Evolutionary conservation across 1,140 invertebrate genomes (phyloP).

Genomic region (Goniozus legneri): DNA sequence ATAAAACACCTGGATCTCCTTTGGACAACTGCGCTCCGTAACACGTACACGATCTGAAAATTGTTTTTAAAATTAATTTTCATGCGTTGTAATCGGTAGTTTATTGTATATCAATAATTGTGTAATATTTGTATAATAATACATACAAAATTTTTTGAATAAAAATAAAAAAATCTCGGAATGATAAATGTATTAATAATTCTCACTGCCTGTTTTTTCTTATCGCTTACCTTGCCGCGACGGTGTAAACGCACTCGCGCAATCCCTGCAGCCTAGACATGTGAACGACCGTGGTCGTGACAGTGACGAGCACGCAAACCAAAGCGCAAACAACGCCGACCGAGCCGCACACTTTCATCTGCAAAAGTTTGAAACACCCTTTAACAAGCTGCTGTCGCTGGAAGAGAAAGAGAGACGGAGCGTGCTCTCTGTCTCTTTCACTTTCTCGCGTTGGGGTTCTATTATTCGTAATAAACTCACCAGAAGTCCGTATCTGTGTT

Average conservation of each 20-base stretch:
- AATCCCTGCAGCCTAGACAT: slow-evolving; percentile 86
- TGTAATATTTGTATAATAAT: too few species aligned
- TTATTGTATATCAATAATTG: too few species aligned
- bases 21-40: slow-evolving; percentile 39
- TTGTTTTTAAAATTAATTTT: too few species aligned
- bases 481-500: slow-evolving; percentile 82
- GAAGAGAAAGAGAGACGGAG: background rate
- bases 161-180: too few species aligned
- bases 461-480: slow-evolving; percentile 54
- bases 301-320: slow-evolving; percentile 82
- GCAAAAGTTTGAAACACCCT: slow-evolving; percentile 39
- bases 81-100: too few species aligned
- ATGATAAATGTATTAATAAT: too few species aligned
- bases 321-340: slow-evolving; percentile 80
- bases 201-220: too few species aligned
- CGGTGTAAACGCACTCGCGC: slow-evolving; percentile 80
- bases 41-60: slow-evolving; percentile 50
- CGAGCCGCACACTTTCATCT: slow-evolving; percentile 84
- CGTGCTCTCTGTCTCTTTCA: too few species aligned
- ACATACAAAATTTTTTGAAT: too few species aligned
- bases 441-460: background rate
- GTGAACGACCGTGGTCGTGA: slow-evolving; percentile 89
- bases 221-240: slow-evolving; percentile 44
- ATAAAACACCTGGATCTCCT: slow-evolving; percentile 57
- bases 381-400: background rate